These are phyloP conservation scores for Platycnemis pennipes DNA, from an alignment of 2,888 invertebrate genomes.

Conservation along the genomic window DNA sequence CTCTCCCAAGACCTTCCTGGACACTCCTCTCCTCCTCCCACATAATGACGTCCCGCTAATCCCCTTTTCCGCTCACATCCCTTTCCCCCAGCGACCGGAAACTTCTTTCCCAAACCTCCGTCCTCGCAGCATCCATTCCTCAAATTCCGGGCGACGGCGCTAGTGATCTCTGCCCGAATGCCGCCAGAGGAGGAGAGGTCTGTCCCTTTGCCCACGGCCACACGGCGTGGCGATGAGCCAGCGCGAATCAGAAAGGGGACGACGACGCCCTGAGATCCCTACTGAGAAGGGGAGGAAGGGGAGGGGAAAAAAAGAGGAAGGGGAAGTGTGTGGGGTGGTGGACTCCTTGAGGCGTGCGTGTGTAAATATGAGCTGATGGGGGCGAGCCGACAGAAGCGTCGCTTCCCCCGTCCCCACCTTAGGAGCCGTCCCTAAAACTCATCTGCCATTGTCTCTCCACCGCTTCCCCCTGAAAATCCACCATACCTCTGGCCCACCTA, in stretches of 20 bases:
- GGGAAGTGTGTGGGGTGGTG: not conserved
- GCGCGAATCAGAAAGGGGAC: slow-evolving; percentile 33
- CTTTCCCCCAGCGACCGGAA: not conserved
- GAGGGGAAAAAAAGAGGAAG: not conserved
- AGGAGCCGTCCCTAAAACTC: not conserved
- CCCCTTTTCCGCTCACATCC: not conserved
- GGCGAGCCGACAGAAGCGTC: not conserved
- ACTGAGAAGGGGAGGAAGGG: not conserved
- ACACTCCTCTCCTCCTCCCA: not conserved
- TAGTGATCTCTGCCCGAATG: slow-evolving; percentile 49
- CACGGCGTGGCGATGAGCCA: slow-evolving; percentile 48
- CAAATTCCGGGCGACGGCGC: slow-evolving; percentile 56
- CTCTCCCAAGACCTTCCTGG: not conserved
- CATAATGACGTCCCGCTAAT: not conserved
- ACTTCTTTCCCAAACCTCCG: not conserved
- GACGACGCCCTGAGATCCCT: not conserved
- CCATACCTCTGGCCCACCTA: not conserved
- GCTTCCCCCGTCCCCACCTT: not conserved
- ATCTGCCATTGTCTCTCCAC: not conserved
- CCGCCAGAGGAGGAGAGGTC: not conserved
- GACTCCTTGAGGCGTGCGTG: not conserved
- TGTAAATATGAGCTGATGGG: not conserved
- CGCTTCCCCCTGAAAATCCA: not conserved
- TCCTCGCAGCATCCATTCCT: slow-evolving; percentile 42
- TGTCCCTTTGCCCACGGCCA: not conserved